Evolutionary conservation across 2,888 invertebrate species (phyloP).

Genomic region (Syritta pipiens): DNA sequence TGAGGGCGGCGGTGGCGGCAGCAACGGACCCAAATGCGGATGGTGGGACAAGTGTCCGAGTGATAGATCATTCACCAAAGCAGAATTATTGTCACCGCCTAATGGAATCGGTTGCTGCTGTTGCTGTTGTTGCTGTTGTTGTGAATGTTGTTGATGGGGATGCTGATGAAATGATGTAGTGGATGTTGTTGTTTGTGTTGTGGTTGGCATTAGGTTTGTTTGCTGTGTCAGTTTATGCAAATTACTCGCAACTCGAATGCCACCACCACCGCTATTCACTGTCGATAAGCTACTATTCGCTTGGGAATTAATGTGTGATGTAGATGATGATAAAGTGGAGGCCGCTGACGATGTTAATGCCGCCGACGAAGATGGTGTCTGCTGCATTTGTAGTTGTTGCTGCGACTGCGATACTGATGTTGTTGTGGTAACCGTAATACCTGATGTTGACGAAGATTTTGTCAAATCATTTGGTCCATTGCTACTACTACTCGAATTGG

Average conservation of each 20-base stretch:
- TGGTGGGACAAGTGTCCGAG: conserved; percentile 51
- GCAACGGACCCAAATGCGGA: conserved; percentile 74
- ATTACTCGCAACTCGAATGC: conserved; percentile 78
- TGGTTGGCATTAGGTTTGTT: conserved; percentile 70
- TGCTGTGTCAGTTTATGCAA: conserved; percentile 74
- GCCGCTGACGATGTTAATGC: conserved; percentile 37
- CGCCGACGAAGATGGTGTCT: conserved; percentile 55
- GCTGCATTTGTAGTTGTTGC: conserved; percentile 54
- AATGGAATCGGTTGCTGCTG: conserved; percentile 56
- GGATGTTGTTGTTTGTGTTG: conserved; percentile 60
- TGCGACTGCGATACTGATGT: conserved; percentile 21
- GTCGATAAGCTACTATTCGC: conserved; percentile 48
- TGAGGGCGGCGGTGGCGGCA: conserved; percentile 53
- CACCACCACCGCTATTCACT: conserved; percentile 71
- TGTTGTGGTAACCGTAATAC: conserved; percentile 54
- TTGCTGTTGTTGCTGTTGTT: conserved; percentile 44
- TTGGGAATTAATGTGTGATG: conserved; percentile 62
- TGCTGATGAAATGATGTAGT: conserved; percentile 65
- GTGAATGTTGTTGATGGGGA: conserved; percentile 37
- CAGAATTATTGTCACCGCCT: conserved; percentile 43
- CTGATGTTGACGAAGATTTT: conserved; percentile 70
- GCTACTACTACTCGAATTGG: conserved; percentile 59
- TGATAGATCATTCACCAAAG: conserved; percentile 63
- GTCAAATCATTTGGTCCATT: conserved; percentile 75
- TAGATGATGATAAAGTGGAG: conserved; percentile 29